These are phyloP conservation scores for Platypus cylindrus DNA, from an alignment of 2,888 invertebrate species.

Conservation along the genomic window DNA sequence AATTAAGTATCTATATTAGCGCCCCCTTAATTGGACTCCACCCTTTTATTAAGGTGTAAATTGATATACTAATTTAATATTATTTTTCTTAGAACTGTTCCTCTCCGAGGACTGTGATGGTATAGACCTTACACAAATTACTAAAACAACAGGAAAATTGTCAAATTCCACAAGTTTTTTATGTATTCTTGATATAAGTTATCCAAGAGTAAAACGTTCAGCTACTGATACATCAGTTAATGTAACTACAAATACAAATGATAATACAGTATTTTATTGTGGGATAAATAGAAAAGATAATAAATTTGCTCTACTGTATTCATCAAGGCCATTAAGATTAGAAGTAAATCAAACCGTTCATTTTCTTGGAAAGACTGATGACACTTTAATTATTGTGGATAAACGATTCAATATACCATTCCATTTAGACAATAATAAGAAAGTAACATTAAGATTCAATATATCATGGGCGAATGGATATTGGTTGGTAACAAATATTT, in stretches of 20 bases:
- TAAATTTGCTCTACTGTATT: slow-evolving; percentile 25
- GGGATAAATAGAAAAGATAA: slow-evolving; percentile 19
- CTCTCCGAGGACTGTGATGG: slow-evolving; percentile 15
- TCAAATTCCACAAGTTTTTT: slow-evolving; percentile 13
- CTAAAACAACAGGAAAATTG: slow-evolving; percentile 8
- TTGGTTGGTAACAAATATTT: slow-evolving; percentile 21
- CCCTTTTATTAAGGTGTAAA: neutral
- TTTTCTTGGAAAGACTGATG: slow-evolving; percentile 20
- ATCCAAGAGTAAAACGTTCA: slow-evolving; percentile 10
- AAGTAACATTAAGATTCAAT: slow-evolving; percentile 29
- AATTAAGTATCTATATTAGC: neutral
- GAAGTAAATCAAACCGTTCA: slow-evolving; percentile 20
- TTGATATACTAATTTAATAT: neutral
- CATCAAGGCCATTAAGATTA: slow-evolving; percentile 26
- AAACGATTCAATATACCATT: slow-evolving; percentile 28
- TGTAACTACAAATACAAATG: slow-evolving; percentile 14
- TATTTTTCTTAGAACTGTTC: slow-evolving; percentile 9
- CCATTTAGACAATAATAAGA: slow-evolving; percentile 24
- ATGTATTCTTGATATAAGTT: slow-evolving; percentile 12
- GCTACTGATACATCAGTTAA: slow-evolving; percentile 12
- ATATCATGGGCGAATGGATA: slow-evolving; percentile 29
- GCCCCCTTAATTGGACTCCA: too few relatives aligned
- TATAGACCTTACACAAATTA: slow-evolving; percentile 11
- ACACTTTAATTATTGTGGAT: slow-evolving; percentile 22
- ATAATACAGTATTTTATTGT: slow-evolving; percentile 28